Percentiles rank a stretch among this genome's conserved stretches.
phyloP scores from a whole-genome alignment of 1,140 invertebrate genomes.

The Trachymyrmex cornetzi region DNA sequence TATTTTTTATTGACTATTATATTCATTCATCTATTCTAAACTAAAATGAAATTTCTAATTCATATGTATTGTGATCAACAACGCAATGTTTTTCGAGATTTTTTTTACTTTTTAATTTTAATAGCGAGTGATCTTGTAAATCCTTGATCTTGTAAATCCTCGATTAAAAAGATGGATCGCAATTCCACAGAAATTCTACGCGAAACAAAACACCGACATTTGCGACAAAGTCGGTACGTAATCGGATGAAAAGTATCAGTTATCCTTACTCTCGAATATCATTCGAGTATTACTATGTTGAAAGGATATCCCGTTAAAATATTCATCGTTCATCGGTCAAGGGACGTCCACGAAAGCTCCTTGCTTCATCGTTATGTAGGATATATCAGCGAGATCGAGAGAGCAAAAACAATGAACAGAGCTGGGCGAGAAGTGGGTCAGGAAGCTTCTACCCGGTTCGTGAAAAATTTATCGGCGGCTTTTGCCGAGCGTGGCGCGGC shows the following conservation, averaged over 20 bases:
- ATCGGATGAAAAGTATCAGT: slow-evolving; percentile 9
- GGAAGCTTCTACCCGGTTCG: slow-evolving; percentile 22
- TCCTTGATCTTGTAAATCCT: background rate
- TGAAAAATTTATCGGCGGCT: slow-evolving; percentile 62
- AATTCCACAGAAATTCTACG: background rate
- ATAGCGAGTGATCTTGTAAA: background rate
- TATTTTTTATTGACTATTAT: background rate
- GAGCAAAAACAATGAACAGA: slow-evolving; percentile 40
- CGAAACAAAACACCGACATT: background rate
- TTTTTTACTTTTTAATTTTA: background rate
- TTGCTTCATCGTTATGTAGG: slow-evolving; percentile 24
- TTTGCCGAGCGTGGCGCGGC: slow-evolving; percentile 8
- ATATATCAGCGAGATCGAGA: slow-evolving; percentile 31
- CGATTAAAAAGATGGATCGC: background rate
- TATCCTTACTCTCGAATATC: slow-evolving; percentile 17
- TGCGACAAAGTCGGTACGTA: background rate
- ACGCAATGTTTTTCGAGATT: background rate
- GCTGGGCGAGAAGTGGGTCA: slow-evolving; percentile 36
- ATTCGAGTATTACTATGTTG: background rate
- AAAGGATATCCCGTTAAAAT: slow-evolving; percentile 34
- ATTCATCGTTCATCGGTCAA: slow-evolving; percentile 43
- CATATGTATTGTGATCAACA: background rate
- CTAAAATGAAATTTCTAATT: background rate
- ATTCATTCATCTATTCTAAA: background rate
- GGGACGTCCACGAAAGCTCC: background rate